Base-by-base conservation (phyloP, 2,113 vertebrate genomes). In the Engystomops pustulosus region DNA sequence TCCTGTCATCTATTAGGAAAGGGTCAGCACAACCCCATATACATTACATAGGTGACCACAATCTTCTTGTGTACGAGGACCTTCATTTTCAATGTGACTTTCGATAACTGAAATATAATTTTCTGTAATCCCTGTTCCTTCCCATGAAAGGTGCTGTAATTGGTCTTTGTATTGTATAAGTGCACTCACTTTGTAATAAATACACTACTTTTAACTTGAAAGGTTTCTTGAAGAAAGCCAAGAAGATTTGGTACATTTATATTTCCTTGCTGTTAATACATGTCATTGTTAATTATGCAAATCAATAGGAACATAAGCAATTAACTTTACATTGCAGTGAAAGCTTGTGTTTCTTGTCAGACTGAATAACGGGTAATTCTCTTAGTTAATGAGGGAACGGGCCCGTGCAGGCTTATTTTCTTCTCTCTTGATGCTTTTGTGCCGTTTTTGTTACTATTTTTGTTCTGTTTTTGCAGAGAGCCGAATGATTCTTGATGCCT, bases 401-500 rank as follows among this genome's bases (percentile, higher is more conserved):
- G n/a, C 30, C 74, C 34, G 38, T 36, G 62, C 41, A 27, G 32
- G 15, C 18, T 20, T 10, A n/a, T n/a, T n/a, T n/a, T 32, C 53
- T 80, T 69, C 38, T 45, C 34, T 12, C 11, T 4, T 41, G 20
- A 71, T 82, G 69, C 49, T 44, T 25, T 72, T 55, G 51, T 70
- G 25, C n/a, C 18, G 10, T 69, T 81, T 82, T 71, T 44, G 51
- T 76, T 84, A 68, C 27, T 55, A 90, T 74, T 89, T 88, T 86
- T 89, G 49, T 58, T 92, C 53, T 78, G 51, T 85, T 87, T 77
- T 93, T 89, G 41, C 90, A 99, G 97, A 99, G 91, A 97, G 96
- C 87, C 96, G 97, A 17, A 95, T 99, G 92, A 98, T 99, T 88
- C 89, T 99, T 91, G 97, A 99, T 88, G 97, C 97, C 88, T 99